Evolutionary conservation across 2,888 invertebrate species (phyloP).

Genomic region (Cataglyphis albicans): DNA sequence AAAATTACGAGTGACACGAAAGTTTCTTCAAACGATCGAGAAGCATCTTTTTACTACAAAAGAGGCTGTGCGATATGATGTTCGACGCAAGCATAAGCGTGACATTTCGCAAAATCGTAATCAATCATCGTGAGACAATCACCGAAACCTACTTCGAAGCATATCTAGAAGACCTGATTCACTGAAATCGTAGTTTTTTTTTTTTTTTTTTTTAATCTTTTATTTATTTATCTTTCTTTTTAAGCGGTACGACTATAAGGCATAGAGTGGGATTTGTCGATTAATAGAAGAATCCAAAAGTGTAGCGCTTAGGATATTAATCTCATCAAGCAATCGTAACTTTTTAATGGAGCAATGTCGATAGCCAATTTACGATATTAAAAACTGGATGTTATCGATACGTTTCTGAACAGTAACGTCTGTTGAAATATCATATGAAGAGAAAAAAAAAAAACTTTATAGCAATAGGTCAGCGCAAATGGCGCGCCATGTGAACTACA

Average conservation of each 20-base stretch:
- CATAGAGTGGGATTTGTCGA: slow-evolving; percentile 47
- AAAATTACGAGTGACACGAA: not conserved
- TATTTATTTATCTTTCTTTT: not conserved
- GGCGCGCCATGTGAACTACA: slow-evolving; percentile 49
- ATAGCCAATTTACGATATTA: slow-evolving; percentile 66
- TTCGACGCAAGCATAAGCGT: slow-evolving; percentile 23
- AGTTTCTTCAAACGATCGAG: not conserved
- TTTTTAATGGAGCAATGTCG: slow-evolving; percentile 65
- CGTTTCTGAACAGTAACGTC: slow-evolving; percentile 68
- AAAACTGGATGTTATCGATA: slow-evolving; percentile 68
- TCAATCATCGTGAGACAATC: slow-evolving; percentile 72
- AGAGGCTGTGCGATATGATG: slow-evolving; percentile 35
- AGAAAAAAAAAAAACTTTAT: slow-evolving; percentile 57
- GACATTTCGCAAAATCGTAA: slow-evolving; percentile 23
- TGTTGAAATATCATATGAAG: slow-evolving; percentile 60
- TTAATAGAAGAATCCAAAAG: slow-evolving; percentile 64
- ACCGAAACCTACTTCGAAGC: slow-evolving; percentile 70
- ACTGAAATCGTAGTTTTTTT: slow-evolving; percentile 27
- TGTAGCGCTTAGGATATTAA: slow-evolving; percentile 68
- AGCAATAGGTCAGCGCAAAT: slow-evolving; percentile 70
- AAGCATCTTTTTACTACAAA: slow-evolving; percentile 47
- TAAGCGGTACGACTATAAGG: slow-evolving; percentile 20
- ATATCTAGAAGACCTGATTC: slow-evolving; percentile 73
- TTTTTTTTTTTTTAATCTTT: not conserved
- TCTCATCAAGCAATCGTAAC: slow-evolving; percentile 73